Percentiles rank a stretch among this genome's conserved stretches.
phyloP scores from a whole-genome alignment of 2,888 invertebrate species.

The Kryphioiulus occultus region DNA sequence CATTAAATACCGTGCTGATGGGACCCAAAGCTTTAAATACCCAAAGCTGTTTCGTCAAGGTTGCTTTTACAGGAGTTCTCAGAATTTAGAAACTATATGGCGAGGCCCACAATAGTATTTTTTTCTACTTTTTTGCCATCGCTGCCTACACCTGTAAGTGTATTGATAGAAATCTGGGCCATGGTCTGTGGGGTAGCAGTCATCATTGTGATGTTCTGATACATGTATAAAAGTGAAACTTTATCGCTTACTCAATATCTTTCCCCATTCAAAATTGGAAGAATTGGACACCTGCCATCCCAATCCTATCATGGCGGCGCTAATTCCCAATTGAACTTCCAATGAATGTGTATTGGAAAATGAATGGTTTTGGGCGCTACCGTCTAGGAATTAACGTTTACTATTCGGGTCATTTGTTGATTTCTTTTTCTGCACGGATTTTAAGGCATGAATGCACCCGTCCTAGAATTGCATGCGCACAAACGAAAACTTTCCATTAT shows the following conservation, averaged over 20 bases:
- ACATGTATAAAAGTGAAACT: neutral
- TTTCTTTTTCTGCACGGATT: neutral
- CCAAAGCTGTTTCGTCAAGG: neutral
- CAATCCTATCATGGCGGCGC: neutral
- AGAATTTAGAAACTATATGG: neutral
- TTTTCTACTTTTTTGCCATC: neutral
- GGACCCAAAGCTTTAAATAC: neutral
- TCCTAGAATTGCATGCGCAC: neutral
- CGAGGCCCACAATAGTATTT: neutral
- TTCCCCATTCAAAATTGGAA: neutral
- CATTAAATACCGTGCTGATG: neutral
- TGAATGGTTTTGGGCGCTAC: neutral
- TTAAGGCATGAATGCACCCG: neutral
- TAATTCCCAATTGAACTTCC: neutral
- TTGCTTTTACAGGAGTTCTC: neutral
- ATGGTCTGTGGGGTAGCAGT: neutral
- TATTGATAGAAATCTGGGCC: neutral
- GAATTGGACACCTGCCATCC: conserved; percentile 7
- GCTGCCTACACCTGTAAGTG: neutral
- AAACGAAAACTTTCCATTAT: conserved; percentile 23
- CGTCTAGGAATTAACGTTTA: neutral
- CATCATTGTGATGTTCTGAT: neutral
- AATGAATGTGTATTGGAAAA: too few relatives aligned
- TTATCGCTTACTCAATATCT: neutral
- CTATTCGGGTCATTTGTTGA: conserved; percentile 3